These are phyloP conservation scores for Potorous gilbertii DNA, from an alignment of 2,797 vertebrate species.

Conservation along the genomic window DNA sequence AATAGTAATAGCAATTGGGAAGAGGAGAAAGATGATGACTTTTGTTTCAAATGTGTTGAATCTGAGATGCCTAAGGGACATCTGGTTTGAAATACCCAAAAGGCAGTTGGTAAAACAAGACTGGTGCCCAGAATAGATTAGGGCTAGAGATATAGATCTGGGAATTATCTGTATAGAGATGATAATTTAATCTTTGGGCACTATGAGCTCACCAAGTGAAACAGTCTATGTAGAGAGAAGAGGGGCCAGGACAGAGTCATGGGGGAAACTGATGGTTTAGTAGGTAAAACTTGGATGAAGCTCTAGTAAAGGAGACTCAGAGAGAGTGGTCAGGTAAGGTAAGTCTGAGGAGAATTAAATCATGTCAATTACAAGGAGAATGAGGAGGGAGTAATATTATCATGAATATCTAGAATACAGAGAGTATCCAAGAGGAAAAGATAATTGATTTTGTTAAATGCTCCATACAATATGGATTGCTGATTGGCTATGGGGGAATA, in stretches of 20 bases:
- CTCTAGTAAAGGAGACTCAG: not conserved
- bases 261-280: not conserved
- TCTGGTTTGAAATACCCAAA: too few relatives aligned
- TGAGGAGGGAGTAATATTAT: too few relatives aligned
- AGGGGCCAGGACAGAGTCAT: not conserved
- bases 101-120: not conserved
- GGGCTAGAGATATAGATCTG: too few relatives aligned
- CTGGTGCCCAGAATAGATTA: not conserved
- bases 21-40: not conserved
- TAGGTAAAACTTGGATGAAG: not conserved
- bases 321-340: not conserved
- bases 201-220: not conserved
- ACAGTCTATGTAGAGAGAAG: not conserved
- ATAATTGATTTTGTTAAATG: not conserved
- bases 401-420: too few relatives aligned
- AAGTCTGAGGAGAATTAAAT: too few relatives aligned
- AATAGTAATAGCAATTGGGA: too few relatives aligned
- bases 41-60: not conserved
- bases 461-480: not conserved
- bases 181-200: not conserved
- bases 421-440: not conserved
- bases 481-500: not conserved
- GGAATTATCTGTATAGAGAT: too few relatives aligned
- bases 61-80: not conserved
- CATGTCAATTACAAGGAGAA: too few relatives aligned